Percentiles rank a stretch among this genome's conserved stretches.
These are phyloP conservation scores for Burhinus oedicnemus DNA, from an alignment of 2,113 vertebrate species.

Conservation along the genomic window DNA sequence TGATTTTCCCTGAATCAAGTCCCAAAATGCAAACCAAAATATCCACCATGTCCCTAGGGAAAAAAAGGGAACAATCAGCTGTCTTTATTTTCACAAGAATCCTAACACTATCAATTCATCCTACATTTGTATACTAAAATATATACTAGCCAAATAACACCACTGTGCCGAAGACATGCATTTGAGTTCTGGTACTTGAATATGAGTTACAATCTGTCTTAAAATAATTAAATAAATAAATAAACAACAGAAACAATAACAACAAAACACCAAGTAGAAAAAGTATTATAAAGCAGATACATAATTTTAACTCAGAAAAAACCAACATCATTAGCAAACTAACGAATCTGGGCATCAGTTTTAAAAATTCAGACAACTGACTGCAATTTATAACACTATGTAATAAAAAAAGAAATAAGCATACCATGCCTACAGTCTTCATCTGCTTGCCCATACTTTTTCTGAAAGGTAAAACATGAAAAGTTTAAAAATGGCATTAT, in stretches of 20 bases:
- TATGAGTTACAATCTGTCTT: neutral
- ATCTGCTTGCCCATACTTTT: conserved; percentile 98
- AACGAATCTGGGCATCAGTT: conserved; percentile 1
- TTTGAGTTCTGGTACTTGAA: neutral
- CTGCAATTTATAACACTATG: conserved; percentile 19
- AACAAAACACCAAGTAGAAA: neutral
- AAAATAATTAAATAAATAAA: no score
- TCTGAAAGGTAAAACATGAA: conserved; percentile 82
- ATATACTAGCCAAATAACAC: neutral
- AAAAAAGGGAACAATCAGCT: neutral
- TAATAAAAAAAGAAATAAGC: conserved; percentile 68
- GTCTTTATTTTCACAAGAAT: neutral
- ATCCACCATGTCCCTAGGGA: neutral
- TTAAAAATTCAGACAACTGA: conserved; percentile 42
- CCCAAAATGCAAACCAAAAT: neutral
- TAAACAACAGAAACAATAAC: neutral
- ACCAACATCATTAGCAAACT: neutral
- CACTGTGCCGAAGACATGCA: neutral
- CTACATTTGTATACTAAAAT: neutral
- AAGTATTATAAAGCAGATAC: neutral
- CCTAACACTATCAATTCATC: neutral
- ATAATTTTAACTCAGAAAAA: neutral
- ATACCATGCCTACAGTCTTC: conserved; percentile 98
- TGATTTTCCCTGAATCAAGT: neutral
- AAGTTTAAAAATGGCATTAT: conserved; percentile 61